These are phyloP conservation scores for Myodes glareolus DNA, from an alignment of 2,113 vertebrate species.

Conservation along the genomic window DNA sequence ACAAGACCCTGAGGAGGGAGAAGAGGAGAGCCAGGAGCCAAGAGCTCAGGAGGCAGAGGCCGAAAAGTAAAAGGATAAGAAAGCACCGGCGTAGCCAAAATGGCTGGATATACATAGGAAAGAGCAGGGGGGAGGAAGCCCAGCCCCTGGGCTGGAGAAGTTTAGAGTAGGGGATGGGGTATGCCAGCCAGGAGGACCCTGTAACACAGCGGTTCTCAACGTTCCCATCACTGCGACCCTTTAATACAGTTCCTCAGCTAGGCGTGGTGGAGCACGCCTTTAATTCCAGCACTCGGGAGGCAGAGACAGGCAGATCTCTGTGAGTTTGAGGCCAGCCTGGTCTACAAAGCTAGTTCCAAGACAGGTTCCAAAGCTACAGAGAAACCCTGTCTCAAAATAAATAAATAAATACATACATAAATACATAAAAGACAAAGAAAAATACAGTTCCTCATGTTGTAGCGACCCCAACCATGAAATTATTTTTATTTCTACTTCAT, in stretches of 20 bases:
- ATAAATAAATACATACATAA: no score
- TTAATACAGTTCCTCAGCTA: neutral
- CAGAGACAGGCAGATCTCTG: no score
- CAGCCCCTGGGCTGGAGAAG: neutral
- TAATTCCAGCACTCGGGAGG: no score
- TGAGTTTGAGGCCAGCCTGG: no score
- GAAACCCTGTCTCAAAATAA: no score
- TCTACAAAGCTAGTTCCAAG: no score
- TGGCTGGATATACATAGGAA: neutral
- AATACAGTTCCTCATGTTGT: neutral
- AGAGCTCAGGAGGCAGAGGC: neutral
- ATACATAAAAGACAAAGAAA: no score
- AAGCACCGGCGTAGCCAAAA: neutral
- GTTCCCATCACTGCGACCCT: neutral
- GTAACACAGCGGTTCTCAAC: neutral
- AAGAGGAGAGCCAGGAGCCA: neutral
- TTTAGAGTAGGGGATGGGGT: neutral
- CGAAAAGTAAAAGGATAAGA: neutral
- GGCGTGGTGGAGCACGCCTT: accelerated
- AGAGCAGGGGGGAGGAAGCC: neutral
- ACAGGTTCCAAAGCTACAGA: no score
- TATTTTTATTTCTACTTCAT: neutral
- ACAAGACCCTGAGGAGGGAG: neutral
- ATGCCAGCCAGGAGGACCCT: neutral
- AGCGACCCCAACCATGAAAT: neutral